Evolutionary conservation across 2,113 vertebrate species (phyloP).

Genomic region (Eulemur rufifrons): DNA sequence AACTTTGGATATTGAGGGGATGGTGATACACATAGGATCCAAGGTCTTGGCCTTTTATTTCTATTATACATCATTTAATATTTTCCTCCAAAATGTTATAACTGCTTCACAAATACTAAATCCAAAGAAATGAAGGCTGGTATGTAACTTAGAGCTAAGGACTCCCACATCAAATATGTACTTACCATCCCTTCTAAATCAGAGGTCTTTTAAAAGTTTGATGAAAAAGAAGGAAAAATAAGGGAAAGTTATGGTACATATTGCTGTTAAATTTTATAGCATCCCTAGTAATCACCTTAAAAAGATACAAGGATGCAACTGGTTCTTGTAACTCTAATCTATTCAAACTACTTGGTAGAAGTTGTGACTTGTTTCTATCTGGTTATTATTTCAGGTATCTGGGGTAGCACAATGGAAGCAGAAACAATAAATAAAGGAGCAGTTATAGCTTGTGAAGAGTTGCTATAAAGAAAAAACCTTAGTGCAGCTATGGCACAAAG

Average conservation of each 20-base stretch:
- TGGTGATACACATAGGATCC: background rate
- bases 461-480: background rate
- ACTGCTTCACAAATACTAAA: background rate
- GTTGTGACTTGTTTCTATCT: background rate
- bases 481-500: background rate
- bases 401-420: background rate
- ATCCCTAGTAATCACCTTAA: background rate
- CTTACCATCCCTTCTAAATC: background rate
- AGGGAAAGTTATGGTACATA: background rate
- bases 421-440: background rate
- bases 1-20: background rate
- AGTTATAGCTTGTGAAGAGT: background rate
- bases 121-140: background rate
- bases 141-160: background rate
- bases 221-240: background rate
- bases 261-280: background rate
- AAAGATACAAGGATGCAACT: background rate
- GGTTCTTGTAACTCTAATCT: background rate
- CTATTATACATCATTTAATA: background rate
- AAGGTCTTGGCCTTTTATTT: background rate
- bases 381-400: background rate
- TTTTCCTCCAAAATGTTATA: background rate
- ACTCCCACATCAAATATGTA: background rate
- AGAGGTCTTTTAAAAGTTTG: constrained; percentile 10
- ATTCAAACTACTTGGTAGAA: background rate